Conservation (phyloP, 2,888 invertebrate genomes). For the Actias luna region DNA sequence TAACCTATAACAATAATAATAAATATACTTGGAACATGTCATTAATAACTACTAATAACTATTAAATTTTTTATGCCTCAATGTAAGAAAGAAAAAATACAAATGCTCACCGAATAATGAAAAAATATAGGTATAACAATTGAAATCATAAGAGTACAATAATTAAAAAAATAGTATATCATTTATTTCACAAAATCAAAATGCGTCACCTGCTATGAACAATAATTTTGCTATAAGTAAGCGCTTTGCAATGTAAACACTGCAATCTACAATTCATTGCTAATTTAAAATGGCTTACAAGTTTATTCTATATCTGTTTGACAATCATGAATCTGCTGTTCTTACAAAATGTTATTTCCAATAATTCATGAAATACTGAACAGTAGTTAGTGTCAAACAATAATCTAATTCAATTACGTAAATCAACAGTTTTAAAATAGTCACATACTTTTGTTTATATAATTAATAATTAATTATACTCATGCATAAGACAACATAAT, state of each 20-base stretch:
- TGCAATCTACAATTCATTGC: not conserved
- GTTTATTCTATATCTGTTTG: not conserved
- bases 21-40: slow-evolving; percentile 2
- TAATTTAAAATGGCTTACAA: not conserved
- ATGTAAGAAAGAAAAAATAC: not conserved
- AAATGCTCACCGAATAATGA: not conserved
- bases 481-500: not conserved
- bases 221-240: not conserved
- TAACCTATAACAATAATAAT: slow-evolving; percentile 20
- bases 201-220: not conserved
- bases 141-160: not conserved
- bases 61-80: not conserved
- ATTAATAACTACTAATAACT: not conserved
- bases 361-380: not conserved
- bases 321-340: not conserved
- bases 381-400: not conserved
- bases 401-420: not conserved
- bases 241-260: not conserved
- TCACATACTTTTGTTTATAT: not conserved
- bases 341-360: not conserved
- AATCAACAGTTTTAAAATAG: not conserved
- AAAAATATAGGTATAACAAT: not conserved
- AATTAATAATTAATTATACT: not conserved
- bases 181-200: not conserved
- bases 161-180: not conserved